phyloP scores from a whole-genome alignment of 2,888 invertebrate species.

The Epinotia brunnichana region DNA sequence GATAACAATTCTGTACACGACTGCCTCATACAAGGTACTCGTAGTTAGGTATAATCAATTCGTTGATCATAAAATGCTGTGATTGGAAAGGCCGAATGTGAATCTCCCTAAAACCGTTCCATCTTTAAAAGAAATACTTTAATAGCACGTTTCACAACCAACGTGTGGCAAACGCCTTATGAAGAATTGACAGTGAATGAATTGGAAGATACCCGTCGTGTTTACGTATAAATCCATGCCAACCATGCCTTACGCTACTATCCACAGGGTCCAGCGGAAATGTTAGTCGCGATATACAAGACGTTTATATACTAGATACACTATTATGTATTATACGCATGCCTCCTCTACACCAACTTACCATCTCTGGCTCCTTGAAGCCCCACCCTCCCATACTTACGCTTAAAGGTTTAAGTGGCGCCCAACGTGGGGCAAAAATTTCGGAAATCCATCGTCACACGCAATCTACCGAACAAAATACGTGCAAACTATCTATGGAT shows the following conservation, averaged over 20 bases:
- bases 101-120: constrained; percentile 16
- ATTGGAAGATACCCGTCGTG: constrained; percentile 69
- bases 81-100: constrained; percentile 15
- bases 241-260: constrained; percentile 64
- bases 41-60: neutral
- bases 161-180: constrained; percentile 78
- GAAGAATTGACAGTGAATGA: constrained; percentile 78
- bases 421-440: constrained; percentile 59
- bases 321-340: constrained; percentile 59
- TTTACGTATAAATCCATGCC: constrained; percentile 77
- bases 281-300: constrained; percentile 61
- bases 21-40: too few relatives aligned
- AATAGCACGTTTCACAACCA: constrained; percentile 83
- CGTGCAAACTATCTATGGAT: constrained; percentile 48
- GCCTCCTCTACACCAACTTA: constrained; percentile 59
- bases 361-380: constrained; percentile 52
- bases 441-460: constrained; percentile 52
- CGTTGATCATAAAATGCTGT: neutral
- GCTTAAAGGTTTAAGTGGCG: constrained; percentile 52
- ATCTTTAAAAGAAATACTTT: constrained; percentile 62
- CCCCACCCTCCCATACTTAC: constrained; percentile 54
- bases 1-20: constrained; percentile 3
- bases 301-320: constrained; percentile 52
- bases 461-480: constrained; percentile 56
- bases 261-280: constrained; percentile 42